Conservation (phyloP, 2,113 vertebrate genomes). For the Grammomys dolichurus region DNA sequence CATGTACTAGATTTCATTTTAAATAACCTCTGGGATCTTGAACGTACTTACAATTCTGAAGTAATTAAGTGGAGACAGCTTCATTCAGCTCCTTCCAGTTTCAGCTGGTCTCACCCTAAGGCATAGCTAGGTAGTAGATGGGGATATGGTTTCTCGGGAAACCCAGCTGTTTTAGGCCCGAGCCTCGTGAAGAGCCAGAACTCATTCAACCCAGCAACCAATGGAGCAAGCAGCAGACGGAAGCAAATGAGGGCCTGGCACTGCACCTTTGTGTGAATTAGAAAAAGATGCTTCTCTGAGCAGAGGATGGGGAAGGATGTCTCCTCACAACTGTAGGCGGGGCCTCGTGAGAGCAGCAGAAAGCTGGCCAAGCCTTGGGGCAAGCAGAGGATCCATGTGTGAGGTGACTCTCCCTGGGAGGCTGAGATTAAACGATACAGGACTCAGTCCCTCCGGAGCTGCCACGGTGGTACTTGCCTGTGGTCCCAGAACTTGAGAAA, state of each 20-base stretch:
- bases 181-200: not conserved
- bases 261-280: not conserved
- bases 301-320: not conserved
- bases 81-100: not conserved
- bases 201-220: not conserved
- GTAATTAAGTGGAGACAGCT: not conserved
- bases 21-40: not conserved
- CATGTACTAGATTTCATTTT: conserved; percentile 2
- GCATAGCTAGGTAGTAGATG: not conserved
- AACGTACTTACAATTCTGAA: not conserved
- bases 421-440: not conserved
- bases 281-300: not conserved
- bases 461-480: not conserved
- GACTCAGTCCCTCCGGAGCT: not conserved
- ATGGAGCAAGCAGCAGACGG: not conserved
- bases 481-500: not conserved
- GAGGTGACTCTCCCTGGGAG: not conserved
- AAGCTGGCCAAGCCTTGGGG: not conserved
- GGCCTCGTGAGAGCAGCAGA: not conserved
- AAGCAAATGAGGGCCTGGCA: not conserved
- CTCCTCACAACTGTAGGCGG: not conserved
- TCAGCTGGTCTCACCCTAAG: not conserved
- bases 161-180: not conserved
- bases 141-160: not conserved
- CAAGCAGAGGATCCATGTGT: not conserved